Base-by-base conservation (phyloP, 2,113 vertebrate species). In the Microcebus tavaratra region DNA sequence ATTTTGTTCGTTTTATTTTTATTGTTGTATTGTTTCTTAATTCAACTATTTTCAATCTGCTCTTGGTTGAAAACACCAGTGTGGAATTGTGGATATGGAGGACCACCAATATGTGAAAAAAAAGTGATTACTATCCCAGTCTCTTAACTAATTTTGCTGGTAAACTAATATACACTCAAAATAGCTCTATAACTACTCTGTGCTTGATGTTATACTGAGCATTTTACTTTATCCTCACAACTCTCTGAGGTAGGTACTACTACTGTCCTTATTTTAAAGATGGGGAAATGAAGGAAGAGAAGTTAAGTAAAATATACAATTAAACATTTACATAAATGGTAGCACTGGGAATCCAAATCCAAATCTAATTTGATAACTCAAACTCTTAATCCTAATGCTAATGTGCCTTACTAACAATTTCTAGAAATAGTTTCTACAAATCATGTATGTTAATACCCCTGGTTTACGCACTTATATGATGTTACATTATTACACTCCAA, bases 191-290 rank as follows among this genome's bases (percentile, higher is more conserved):
- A 42, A 4, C 23, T 91, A 45, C 42, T 88, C 59, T 70, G 39
- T 14, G 1, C 48, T 79, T 45, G 11, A 67, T 15, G 36, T 25
- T 79, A 39, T 3, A 61, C 50, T 15, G 27, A 70, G 36, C 39
- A 59, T 27, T 81, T 81, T 25, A 29, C 42, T 92, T 82, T 70
- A 79, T 55, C 34, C 21, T 39, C 39, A 80, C 15, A 65, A 83
- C 12, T 23, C 53, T 84, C 12, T 67, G 57, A 59, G 65, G 34
- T 65, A 79, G 23, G 34, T 27, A 70, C 23, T n/a, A 50, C 63
- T 34, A 96, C 39, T 53, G 36, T 84, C 13, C 29, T 88, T 92
- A 87, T 73, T 90, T 81, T 87, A 76, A 85, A 95, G 36, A 88
- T 29, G 15, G 76, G 25, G 63, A 92, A 87, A 93, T 45, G 5